Percentiles rank a stretch among this genome's conserved stretches.
phyloP scores from a whole-genome alignment of 2,888 invertebrate genomes.

The Physocephala rufipes region DNA sequence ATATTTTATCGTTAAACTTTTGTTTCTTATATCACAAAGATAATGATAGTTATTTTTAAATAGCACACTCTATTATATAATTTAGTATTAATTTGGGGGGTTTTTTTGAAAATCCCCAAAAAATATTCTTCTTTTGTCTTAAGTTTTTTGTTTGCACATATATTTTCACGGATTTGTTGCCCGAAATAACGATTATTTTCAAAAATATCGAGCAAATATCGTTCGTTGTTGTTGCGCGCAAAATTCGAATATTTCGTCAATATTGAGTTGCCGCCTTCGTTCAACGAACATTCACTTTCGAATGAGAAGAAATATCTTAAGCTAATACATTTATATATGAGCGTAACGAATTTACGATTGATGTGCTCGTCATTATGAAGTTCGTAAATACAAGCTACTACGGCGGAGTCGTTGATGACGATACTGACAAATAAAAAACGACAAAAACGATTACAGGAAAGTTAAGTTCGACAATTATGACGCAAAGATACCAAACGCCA shows the following conservation, averaged over 20 bases:
- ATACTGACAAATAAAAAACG: background rate
- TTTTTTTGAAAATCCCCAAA: background rate
- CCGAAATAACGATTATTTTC: background rate
- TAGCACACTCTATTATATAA: too few species aligned
- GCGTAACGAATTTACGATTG: slow-evolving; percentile 38
- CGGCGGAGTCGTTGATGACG: slow-evolving; percentile 7
- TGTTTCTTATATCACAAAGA: too few species aligned
- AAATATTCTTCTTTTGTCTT: background rate
- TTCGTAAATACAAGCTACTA: background rate
- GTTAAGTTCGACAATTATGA: too few species aligned
- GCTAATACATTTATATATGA: slow-evolving; percentile 60
- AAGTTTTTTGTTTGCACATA: background rate
- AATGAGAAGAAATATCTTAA: slow-evolving; percentile 59
- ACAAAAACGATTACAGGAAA: background rate
- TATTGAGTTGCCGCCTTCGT: slow-evolving; percentile 15
- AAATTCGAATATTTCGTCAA: background rate
- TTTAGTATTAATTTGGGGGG: too few species aligned
- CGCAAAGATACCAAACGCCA: too few species aligned
- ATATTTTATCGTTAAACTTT: slow-evolving; percentile 12
- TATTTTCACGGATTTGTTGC: background rate
- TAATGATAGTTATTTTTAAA: too few species aligned
- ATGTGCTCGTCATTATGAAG: slow-evolving; percentile 25
- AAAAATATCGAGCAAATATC: slow-evolving; percentile 14
- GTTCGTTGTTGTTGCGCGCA: background rate
- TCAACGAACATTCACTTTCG: slow-evolving; percentile 54